Evolutionary conservation across 2,113 vertebrate species (phyloP), one percentile per base, ranked within the genome.

Genomic region (Clinocottus analis): DNA sequence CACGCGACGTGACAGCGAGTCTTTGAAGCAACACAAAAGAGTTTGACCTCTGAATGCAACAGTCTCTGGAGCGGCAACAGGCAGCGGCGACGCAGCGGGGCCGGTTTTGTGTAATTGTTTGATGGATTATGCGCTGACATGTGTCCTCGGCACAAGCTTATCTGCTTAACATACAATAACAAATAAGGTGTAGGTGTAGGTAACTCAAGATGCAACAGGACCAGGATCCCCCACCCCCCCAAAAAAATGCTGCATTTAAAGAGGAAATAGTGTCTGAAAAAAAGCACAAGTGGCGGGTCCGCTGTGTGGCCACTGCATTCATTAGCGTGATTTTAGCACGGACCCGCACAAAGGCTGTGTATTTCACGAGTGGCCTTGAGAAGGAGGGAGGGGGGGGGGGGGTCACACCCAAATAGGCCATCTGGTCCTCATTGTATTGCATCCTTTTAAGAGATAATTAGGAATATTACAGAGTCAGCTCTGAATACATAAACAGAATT

Each of bases 391-490:
- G 9, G 37, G 37, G 37, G 37, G 35, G 71, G 64, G 75, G 79
- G 87, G 67, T 86, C 85, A 82, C 85, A 86, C 39, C 41, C 72
- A 81, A 87, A 83, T 70, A 89, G 75, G 73, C 86, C 88, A 93
- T 92, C 90, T 92, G 90, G 84, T 90, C 83, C 59, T 84, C 68
- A 91, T 89, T 91, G 84, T 88, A 21, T 73, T 77, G 75, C 55
- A 41, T 86, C 81, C 83, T 85, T 90, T 87, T 84, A 78, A 84
- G 56, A 87, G 64, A 87, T 86, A 93, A 93, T 92, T 90, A 90
- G 82, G 61, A 90, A 82, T 88, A 83, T 90, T 89, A 88, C 76
- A 89, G 75, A 88, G 80, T 85, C 86, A 82, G 71, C 66, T 85
- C 80, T 81, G 83, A 90, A 89, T 86, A 87, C 82, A 85, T 82